These are phyloP conservation scores for Mylabris phalerata DNA, from an alignment of 1,140 invertebrate genomes.

Conservation along the genomic window DNA sequence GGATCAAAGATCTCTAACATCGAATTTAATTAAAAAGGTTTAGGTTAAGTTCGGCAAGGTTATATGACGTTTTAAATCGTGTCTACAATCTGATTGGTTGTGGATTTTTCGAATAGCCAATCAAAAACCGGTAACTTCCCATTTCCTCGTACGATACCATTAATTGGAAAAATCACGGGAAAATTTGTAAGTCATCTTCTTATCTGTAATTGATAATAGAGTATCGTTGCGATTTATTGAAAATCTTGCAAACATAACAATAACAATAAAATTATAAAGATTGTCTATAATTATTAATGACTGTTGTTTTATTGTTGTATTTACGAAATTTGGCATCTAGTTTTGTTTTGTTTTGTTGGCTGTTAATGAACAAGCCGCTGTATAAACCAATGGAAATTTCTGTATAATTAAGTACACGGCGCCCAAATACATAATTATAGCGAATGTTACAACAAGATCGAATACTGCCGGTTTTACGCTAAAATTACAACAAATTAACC, in stretches of 20 bases:
- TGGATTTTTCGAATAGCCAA: no score
- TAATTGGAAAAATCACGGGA: no score
- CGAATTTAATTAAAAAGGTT: no score
- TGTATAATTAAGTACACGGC: slow-evolving; percentile 76
- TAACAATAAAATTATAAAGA: slow-evolving; percentile 1
- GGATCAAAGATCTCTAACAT: no score
- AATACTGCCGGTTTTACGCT: slow-evolving; percentile 97
- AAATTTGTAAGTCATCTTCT: no score
- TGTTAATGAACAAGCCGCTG: slow-evolving; percentile 25
- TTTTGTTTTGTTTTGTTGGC: slow-evolving; percentile 24
- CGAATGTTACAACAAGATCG: slow-evolving; percentile 86
- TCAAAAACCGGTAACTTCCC: no score
- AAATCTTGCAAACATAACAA: slow-evolving; percentile 11
- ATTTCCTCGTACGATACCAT: no score
- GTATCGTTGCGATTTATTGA: slow-evolving; percentile 6
- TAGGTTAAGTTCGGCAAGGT: no score
- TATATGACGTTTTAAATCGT: no score
- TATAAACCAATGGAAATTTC: slow-evolving; percentile 57
- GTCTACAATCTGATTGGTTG: no score
- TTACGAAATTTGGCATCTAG: slow-evolving; percentile 8
- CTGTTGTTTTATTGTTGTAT: not conserved
- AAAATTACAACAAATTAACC: slow-evolving; percentile 40
- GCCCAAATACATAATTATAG: slow-evolving; percentile 75
- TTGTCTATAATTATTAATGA: not conserved
- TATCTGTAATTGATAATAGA: not conserved